These are phyloP conservation scores for Muscicapa striata DNA, from an alignment of 2,797 vertebrate genomes.

Conservation along the genomic window DNA sequence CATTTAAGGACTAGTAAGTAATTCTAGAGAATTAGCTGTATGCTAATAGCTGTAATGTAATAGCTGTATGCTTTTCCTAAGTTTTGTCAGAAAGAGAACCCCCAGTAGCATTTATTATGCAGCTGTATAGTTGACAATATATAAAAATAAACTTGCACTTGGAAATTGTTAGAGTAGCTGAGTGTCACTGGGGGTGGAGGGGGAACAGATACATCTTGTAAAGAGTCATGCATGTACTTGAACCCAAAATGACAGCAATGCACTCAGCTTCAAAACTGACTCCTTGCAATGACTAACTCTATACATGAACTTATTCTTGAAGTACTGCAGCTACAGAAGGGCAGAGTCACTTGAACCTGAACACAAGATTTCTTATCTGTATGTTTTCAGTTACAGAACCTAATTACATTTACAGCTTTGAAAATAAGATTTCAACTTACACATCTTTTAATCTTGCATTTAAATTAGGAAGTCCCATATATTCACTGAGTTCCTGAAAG, in stretches of 20 bases:
- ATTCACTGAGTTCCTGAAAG: conserved; percentile 98
- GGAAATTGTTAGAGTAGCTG: not conserved
- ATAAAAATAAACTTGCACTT: not conserved
- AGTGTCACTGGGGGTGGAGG: not conserved
- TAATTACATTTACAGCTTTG: not conserved
- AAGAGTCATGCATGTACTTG: not conserved
- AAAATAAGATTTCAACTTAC: conserved; percentile 77
- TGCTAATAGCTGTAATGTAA: not conserved
- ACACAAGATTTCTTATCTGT: not conserved
- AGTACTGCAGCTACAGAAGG: not conserved
- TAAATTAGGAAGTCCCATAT: conserved; percentile 96
- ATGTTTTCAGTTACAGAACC: not conserved
- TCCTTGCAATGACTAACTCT: not conserved
- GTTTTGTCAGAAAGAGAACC: not conserved
- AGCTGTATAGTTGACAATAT: not conserved
- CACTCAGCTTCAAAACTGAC: not conserved
- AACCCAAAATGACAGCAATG: not conserved
- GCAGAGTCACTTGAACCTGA: not conserved
- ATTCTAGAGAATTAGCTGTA: not conserved
- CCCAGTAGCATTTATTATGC: not conserved
- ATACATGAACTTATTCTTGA: not conserved
- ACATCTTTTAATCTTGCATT: conserved; percentile 93
- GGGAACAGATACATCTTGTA: not conserved
- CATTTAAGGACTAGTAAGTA: not conserved
- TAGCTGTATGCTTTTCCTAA: not conserved